phyloP scores from a whole-genome alignment of 1,140 invertebrate genomes.

The Caenorhabditis brenneri region DNA sequence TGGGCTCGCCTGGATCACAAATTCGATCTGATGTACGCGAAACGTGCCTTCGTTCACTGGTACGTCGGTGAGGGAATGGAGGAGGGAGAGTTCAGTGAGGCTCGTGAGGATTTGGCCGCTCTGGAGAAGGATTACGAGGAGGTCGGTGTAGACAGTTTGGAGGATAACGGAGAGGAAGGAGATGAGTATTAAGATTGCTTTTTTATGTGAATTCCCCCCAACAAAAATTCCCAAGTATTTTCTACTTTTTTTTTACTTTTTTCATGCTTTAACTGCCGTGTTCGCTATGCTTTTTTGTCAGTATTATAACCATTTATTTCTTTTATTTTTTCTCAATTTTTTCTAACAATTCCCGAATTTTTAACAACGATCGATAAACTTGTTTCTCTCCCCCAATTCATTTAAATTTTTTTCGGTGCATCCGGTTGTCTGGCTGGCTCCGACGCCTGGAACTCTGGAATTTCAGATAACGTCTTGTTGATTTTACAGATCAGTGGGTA shows the following conservation, averaged over 20 bases:
- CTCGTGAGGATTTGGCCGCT: conserved; percentile 79
- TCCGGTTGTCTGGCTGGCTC: no score
- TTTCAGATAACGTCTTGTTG: background rate
- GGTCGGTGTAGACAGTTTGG: conserved; percentile 57
- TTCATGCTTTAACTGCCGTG: background rate
- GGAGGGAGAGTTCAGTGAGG: conserved; percentile 80
- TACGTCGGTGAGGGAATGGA: conserved; percentile 74
- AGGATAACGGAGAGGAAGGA: conserved; percentile 56
- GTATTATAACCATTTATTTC: background rate
- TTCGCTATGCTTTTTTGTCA: background rate
- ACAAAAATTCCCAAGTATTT: background rate
- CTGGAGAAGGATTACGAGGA: conserved; percentile 77
- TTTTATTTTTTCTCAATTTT: background rate
- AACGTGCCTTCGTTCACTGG: conserved; percentile 71
- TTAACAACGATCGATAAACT: conserved; percentile 1
- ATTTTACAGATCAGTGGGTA: background rate
- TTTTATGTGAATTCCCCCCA: background rate
- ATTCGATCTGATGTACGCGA: conserved; percentile 78
- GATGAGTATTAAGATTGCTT: conserved; percentile 49
- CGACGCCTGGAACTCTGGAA: background rate
- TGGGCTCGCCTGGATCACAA: conserved; percentile 77
- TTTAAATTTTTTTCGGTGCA: background rate
- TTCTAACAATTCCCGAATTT: background rate
- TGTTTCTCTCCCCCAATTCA: background rate
- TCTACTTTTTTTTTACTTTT: background rate